Percentiles rank a stretch among this genome's conserved stretches.
These are phyloP conservation scores for Rhynchopsitta pachyrhyncha DNA, from an alignment of 2,113 vertebrate species.

Conservation along the genomic window DNA sequence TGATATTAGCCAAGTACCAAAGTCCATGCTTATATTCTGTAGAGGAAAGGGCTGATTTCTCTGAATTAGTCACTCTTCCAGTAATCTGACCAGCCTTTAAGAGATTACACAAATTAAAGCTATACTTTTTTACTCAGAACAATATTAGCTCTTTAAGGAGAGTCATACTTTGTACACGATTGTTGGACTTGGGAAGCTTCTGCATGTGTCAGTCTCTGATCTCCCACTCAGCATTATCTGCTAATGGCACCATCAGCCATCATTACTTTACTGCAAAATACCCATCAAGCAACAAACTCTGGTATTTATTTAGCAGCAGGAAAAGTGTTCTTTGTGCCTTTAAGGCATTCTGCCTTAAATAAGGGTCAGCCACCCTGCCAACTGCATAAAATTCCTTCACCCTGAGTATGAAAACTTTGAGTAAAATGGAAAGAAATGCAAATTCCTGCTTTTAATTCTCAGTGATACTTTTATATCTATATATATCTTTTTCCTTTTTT, in stretches of 20 bases:
- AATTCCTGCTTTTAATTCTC: not conserved
- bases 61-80: not conserved
- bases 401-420: not conserved
- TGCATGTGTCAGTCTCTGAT: not conserved
- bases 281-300: slow-evolving; percentile 35
- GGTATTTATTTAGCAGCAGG: slow-evolving; percentile 60
- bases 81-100: not conserved
- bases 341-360: slow-evolving; percentile 59
- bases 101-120: not conserved
- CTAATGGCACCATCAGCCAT: not conserved
- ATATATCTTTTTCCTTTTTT: not conserved
- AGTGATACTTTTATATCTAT: not conserved
- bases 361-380: slow-evolving; percentile 48
- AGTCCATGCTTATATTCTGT: fast-evolving
- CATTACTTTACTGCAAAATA: slow-evolving; percentile 40
- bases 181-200: not conserved
- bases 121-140: not conserved
- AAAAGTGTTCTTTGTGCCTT: slow-evolving; percentile 16
- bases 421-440: not conserved
- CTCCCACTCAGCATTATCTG: not conserved
- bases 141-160: not conserved
- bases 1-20: not conserved
- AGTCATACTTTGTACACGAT: not conserved
- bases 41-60: not conserved
- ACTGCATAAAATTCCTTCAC: slow-evolving; percentile 16